Evolutionary conservation across 2,113 vertebrate species (phyloP).

Genomic region (Varanus salvator): DNA sequence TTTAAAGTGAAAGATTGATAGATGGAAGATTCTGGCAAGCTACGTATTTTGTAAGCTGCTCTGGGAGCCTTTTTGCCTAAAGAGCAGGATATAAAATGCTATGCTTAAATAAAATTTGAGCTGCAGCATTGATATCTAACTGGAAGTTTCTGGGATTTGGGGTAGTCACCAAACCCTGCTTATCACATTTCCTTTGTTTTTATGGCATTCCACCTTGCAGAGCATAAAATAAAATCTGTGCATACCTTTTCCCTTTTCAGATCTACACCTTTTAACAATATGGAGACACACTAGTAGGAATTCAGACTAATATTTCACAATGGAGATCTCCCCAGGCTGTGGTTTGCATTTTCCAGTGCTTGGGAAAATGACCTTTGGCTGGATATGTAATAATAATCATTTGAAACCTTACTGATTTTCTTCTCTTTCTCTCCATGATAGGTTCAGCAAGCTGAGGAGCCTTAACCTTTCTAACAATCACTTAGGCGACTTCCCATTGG

Average conservation of each 20-base stretch:
- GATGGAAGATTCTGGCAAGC: no score
- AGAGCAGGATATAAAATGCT: no score
- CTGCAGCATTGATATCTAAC: background rate
- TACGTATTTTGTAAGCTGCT: no score
- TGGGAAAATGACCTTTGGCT: background rate
- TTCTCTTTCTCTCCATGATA: slow-evolving; percentile 63
- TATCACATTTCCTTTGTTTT: background rate
- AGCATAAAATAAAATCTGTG: background rate
- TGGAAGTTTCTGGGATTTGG: background rate
- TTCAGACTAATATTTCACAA: background rate
- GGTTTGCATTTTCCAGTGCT: background rate
- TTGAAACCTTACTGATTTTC: background rate
- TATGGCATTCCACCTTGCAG: background rate
- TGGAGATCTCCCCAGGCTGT: background rate
- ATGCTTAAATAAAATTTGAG: background rate
- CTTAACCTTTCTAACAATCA: slow-evolving; percentile 98
- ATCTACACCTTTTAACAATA: background rate
- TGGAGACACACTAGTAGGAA: background rate
- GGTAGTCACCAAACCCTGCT: background rate
- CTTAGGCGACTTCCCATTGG: slow-evolving; percentile 88
- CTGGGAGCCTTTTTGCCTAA: no score
- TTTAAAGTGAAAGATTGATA: no score
- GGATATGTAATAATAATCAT: no score
- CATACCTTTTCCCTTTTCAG: background rate
- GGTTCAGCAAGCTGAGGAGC: slow-evolving; percentile 95